Evolutionary conservation across 2,113 vertebrate genomes (phyloP).

Genomic region (Myotis brandtii): DNA sequence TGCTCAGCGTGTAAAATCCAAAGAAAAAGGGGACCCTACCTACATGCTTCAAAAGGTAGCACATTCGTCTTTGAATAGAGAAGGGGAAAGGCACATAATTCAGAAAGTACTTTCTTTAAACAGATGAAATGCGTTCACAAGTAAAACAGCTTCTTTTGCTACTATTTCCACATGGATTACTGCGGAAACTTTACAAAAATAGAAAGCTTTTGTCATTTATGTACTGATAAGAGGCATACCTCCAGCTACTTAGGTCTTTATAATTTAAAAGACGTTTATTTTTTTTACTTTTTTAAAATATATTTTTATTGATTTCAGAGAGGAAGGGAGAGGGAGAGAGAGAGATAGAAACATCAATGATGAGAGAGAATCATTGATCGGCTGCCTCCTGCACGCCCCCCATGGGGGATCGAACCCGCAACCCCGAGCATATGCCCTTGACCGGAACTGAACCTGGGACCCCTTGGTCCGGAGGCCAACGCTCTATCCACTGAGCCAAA

Average conservation of each 20-base stretch:
- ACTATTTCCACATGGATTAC: not conserved
- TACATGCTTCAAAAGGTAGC: slow-evolving; percentile 76
- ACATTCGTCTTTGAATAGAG: not conserved
- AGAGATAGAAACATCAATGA: too few relatives aligned
- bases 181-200: not conserved
- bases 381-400: too few relatives aligned
- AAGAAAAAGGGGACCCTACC: slow-evolving; percentile 37
- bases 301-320: too few relatives aligned
- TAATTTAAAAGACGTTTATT: not conserved
- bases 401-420: too few relatives aligned
- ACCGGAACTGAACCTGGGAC: too few relatives aligned
- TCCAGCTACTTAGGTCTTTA: not conserved
- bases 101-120: slow-evolving; percentile 74
- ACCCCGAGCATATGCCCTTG: too few relatives aligned
- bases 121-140: slow-evolving; percentile 75
- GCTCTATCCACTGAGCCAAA: too few relatives aligned
- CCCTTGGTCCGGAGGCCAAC: too few relatives aligned
- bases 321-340: too few relatives aligned
- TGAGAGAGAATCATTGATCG: too few relatives aligned
- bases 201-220: not conserved
- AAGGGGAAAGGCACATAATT: slow-evolving; percentile 61
- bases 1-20: slow-evolving; percentile 73
- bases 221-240: slow-evolving; percentile 28
- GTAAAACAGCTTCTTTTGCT: slow-evolving; percentile 21
- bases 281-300: not conserved